These are phyloP conservation scores for Disparrhopalites patrizii DNA, from an alignment of 2,888 invertebrate genomes.

Conservation along the genomic window DNA sequence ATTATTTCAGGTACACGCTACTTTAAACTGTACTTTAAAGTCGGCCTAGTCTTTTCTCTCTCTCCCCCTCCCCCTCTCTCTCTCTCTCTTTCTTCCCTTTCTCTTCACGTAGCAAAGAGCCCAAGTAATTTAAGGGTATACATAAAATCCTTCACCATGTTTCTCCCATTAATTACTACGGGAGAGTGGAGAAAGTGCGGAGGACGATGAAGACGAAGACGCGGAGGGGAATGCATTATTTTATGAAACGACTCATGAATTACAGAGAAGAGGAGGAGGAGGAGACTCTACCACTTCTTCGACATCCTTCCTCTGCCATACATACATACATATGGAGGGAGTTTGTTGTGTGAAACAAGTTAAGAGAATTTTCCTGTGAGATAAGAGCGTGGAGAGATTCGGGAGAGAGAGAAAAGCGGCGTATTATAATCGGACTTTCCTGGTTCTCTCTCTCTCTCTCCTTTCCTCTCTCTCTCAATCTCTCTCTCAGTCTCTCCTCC, in stretches of 20 bases:
- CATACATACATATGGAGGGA: too few species aligned
- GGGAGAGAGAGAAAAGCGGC: neutral
- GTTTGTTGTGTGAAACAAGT: too few species aligned
- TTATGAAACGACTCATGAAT: neutral
- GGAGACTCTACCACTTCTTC: neutral
- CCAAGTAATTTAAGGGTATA: too few species aligned
- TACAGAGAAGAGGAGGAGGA: neutral
- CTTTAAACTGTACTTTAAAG: too few species aligned
- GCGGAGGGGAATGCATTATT: neutral
- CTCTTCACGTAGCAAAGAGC: too few species aligned
- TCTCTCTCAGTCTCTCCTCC: neutral
- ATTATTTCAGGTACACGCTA: too few species aligned
- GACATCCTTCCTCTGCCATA: too few species aligned
- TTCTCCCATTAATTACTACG: too few species aligned
- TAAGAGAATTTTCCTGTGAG: conserved; percentile 15
- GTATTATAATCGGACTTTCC: conserved; percentile 3
- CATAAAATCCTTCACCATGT: too few species aligned
- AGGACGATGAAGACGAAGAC: neutral
- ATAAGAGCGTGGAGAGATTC: conserved; percentile 11
- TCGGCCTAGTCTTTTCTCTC: too few species aligned
- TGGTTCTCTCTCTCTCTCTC: conserved; percentile 6
- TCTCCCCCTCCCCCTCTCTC: neutral
- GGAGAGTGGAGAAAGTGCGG: neutral
- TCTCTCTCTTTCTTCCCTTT: neutral
- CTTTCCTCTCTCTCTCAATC: neutral